Percentiles rank a stretch among this genome's conserved stretches.
These are phyloP conservation scores for Phodopus roborovskii DNA, from an alignment of 2,113 vertebrate genomes.

Conservation along the genomic window DNA sequence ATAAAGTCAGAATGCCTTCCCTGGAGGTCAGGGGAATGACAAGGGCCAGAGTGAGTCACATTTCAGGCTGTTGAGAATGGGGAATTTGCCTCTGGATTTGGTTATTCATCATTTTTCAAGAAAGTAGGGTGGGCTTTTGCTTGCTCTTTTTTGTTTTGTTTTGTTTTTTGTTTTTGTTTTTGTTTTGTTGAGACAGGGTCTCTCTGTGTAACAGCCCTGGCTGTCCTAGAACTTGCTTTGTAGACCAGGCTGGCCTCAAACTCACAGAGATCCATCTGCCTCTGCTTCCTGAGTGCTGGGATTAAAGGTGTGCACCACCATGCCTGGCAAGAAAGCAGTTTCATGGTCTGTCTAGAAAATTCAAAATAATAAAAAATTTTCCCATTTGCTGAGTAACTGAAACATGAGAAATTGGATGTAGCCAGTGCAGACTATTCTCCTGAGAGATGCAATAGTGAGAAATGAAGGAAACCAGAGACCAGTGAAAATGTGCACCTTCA, in stretches of 20 bases:
- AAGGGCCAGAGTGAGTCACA: background rate
- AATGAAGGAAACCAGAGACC: background rate
- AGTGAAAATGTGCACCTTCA: background rate
- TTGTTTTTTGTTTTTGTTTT: no score
- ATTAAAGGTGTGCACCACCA: background rate
- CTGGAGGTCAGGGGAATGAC: background rate
- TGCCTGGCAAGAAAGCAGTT: background rate
- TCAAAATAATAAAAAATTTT: background rate
- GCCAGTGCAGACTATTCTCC: background rate
- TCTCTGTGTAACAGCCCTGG: background rate
- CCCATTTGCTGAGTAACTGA: background rate
- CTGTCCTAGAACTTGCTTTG: background rate
- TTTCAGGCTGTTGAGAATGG: background rate
- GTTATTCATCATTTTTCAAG: background rate
- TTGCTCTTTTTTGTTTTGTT: background rate
- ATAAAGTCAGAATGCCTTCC: background rate
- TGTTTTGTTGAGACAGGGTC: background rate
- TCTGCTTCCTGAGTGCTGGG: background rate
- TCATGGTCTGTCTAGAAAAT: background rate
- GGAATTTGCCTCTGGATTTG: background rate
- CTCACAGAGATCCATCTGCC: background rate
- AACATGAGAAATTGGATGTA: background rate
- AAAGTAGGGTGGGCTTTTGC: background rate
- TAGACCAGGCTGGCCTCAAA: background rate
- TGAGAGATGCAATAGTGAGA: background rate